These are phyloP conservation scores for Heliothis peltigera DNA, from an alignment of 2,888 invertebrate species.

Conservation along the genomic window DNA sequence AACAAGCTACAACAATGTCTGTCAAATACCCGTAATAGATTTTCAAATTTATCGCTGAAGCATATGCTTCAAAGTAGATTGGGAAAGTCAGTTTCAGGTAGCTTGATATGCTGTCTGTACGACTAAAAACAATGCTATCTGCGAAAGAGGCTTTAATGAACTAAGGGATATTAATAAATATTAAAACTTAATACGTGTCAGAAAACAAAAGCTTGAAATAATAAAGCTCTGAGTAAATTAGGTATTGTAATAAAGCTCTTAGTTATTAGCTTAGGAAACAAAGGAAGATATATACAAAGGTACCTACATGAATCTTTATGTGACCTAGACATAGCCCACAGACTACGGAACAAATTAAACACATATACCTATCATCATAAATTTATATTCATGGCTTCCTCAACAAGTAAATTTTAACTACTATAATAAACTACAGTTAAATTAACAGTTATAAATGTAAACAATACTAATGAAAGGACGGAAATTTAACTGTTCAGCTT, in stretches of 20 bases:
- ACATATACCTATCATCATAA: slow-evolving; percentile 36
- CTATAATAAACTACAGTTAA: slow-evolving; percentile 23
- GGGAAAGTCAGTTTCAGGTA: no score
- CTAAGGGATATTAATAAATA: not conserved
- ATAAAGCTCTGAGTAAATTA: no score
- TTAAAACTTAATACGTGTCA: not conserved
- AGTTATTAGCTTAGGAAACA: slow-evolving; percentile 13
- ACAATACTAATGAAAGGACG: not conserved
- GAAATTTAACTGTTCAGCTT: slow-evolving; percentile 5
- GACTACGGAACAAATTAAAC: slow-evolving; percentile 36
- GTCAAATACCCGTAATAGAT: no score
- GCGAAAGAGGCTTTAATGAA: no score
- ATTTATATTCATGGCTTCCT: slow-evolving; percentile 45
- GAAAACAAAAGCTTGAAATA: not conserved
- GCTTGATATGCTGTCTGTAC: no score
- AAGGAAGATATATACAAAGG: slow-evolving; percentile 25
- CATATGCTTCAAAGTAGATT: no score
- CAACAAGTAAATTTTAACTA: slow-evolving; percentile 31
- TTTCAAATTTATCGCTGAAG: no score
- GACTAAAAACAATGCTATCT: no score
- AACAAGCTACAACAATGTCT: no score
- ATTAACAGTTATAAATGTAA: slow-evolving; percentile 11
- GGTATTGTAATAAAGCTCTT: not conserved
- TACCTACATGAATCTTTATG: slow-evolving; percentile 5
- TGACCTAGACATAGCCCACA: slow-evolving; percentile 30